phyloP scores from a whole-genome alignment of 2,113 vertebrate genomes.

The Sylvia atricapilla region DNA sequence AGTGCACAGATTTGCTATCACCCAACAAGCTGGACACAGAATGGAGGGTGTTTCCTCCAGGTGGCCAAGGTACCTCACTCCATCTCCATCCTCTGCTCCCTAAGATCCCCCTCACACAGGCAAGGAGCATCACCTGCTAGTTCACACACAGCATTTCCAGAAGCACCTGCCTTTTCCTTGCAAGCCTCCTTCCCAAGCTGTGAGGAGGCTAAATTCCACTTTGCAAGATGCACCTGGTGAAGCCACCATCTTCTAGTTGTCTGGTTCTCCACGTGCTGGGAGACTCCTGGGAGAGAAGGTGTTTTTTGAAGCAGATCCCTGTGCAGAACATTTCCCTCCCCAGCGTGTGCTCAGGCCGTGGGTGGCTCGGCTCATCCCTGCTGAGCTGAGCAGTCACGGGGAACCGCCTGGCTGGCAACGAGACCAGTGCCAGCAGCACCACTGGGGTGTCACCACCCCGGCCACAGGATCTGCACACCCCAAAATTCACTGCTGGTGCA shows the following conservation, averaged over 20 bases:
- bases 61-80: accelerated
- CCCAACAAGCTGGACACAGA: not conserved
- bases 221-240: not conserved
- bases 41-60: accelerated
- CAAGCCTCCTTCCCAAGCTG: not conserved
- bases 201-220: not conserved
- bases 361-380: not conserved
- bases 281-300: not conserved
- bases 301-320: not conserved
- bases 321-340: not conserved
- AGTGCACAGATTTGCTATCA: not conserved
- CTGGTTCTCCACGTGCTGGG: not conserved
- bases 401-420: not conserved
- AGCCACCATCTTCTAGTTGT: not conserved
- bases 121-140: not conserved
- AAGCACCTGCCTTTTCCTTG: not conserved
- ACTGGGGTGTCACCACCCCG: not conserved
- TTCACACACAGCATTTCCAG: not conserved
- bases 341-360: not conserved
- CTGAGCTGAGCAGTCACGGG: not conserved
- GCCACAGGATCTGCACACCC: not conserved
- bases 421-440: not conserved
- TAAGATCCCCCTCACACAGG: not conserved
- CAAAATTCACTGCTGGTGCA: not conserved
- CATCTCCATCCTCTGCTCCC: not conserved